A percentile compares a stretch with the other conserved stretches of the same genome.
Evolutionary conservation across 2,113 vertebrate genomes (phyloP).

Genomic region (Heterotilapia buettikoferi): DNA sequence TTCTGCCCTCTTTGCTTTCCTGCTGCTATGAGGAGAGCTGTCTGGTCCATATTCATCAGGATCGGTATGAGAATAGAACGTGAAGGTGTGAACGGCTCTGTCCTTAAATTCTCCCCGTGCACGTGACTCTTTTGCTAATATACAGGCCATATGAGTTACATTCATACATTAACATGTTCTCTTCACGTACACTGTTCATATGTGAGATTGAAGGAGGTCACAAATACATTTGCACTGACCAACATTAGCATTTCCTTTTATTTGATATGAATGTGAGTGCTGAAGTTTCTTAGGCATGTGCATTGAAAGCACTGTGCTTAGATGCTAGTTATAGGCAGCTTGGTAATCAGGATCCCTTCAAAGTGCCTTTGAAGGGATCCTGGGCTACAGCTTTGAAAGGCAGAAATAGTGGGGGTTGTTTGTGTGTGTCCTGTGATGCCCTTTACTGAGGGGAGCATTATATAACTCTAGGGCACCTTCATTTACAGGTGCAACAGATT

Average conservation of each 20-base stretch:
- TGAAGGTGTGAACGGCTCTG: neutral
- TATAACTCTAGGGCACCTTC: neutral
- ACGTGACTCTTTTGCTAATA: neutral
- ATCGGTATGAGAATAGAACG: neutral
- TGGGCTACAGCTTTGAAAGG: conserved; percentile 28
- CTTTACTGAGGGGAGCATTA: neutral
- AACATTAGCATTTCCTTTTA: neutral
- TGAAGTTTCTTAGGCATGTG: neutral
- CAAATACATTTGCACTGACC: neutral
- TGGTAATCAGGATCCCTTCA: conserved; percentile 38
- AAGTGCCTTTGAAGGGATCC: conserved; percentile 37
- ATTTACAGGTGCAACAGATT: neutral
- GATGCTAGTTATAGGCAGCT: neutral
- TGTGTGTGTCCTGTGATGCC: conserved; percentile 12
- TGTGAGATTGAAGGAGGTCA: neutral
- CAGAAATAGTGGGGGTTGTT: conserved; percentile 6
- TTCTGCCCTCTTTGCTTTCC: neutral
- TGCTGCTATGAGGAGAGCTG: neutral
- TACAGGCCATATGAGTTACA: neutral
- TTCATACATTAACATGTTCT: neutral
- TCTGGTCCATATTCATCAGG: neutral
- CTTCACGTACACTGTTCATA: neutral
- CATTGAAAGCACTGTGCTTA: neutral
- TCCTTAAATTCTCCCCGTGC: neutral
- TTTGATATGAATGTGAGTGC: neutral